Conservation (phyloP, 2,797 vertebrate species). For the Sebastes goodei region DNA sequence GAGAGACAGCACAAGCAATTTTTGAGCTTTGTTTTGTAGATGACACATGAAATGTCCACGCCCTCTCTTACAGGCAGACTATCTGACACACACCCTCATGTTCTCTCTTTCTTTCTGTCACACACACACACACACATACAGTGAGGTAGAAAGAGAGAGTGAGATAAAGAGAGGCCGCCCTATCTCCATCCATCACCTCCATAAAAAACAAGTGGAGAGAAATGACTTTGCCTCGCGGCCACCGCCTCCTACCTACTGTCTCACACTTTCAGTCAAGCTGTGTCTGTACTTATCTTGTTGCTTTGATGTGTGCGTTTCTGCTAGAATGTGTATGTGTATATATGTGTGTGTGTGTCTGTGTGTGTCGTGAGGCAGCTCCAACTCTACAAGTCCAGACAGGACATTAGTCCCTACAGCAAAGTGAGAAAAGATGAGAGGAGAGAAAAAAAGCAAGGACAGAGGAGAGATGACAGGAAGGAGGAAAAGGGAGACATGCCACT, state of each 20-base stretch:
- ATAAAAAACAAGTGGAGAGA: conserved; percentile 36
- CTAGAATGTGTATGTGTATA: not conserved
- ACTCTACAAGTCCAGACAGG: conserved; percentile 53
- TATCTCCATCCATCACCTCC: conserved; percentile 47
- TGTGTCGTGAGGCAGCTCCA: conserved; percentile 5
- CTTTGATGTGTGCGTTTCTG: conserved; percentile 50
- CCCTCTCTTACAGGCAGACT: conserved; percentile 16
- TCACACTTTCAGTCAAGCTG: conserved; percentile 49
- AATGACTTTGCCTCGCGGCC: conserved; percentile 45
- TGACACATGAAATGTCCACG: conserved; percentile 16
- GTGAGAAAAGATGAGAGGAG: conserved; percentile 22
- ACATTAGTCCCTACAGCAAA: conserved; percentile 18
- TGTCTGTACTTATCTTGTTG: conserved; percentile 44
- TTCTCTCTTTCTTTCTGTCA: not conserved
- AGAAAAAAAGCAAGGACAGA: conserved; percentile 13
- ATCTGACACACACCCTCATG: conserved; percentile 15
- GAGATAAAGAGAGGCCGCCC: conserved; percentile 8
- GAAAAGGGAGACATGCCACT: not conserved
- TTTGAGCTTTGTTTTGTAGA: conserved; percentile 15
- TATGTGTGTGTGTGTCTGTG: conserved; percentile 12
- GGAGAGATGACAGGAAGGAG: conserved; percentile 10
- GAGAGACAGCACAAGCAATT: not conserved
- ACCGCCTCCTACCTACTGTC: conserved; percentile 45
- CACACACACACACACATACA: not conserved
- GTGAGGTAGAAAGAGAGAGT: not conserved